These are phyloP conservation scores for Phalloptychus januarius DNA, from an alignment of 2,797 vertebrate genomes.

Conservation along the genomic window DNA sequence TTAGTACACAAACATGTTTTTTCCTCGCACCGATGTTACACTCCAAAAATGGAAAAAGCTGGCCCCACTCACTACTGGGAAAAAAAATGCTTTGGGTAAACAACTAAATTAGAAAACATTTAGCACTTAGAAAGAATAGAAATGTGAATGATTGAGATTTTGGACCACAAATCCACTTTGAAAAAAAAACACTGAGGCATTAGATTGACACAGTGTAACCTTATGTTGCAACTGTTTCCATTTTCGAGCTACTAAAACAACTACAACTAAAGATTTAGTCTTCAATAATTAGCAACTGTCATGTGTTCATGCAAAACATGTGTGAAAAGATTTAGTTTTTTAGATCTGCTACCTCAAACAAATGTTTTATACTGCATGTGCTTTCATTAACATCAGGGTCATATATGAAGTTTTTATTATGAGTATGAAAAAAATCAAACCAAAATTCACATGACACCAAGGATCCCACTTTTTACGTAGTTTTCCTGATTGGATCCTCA, in stretches of 20 bases:
- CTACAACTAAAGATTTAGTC: not conserved
- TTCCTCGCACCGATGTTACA: conserved; percentile 32
- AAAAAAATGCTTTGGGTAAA: conserved; percentile 24
- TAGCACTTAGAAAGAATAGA: not conserved
- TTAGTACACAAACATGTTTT: conserved; percentile 14
- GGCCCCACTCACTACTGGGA: conserved; percentile 28
- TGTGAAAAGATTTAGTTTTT: not conserved
- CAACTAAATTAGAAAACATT: conserved; percentile 14
- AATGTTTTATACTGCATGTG: not conserved
- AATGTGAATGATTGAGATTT: not conserved
- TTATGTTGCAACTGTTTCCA: not conserved
- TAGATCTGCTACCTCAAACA: not conserved
- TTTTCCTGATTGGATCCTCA: no score
- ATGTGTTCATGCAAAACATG: not conserved
- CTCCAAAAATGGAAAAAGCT: conserved; percentile 30
- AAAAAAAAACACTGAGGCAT: not conserved
- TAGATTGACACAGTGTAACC: not conserved
- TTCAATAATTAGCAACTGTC: not conserved
- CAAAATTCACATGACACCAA: no score
- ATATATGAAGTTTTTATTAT: not conserved
- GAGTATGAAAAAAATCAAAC: no score
- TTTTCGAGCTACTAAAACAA: not conserved
- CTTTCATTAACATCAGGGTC: not conserved
- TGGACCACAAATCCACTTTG: not conserved
- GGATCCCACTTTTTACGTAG: no score